Percentiles rank a stretch among this genome's conserved stretches.
These are phyloP conservation scores for Perccottus glenii DNA, from an alignment of 2,113 vertebrate species.

Conservation along the genomic window DNA sequence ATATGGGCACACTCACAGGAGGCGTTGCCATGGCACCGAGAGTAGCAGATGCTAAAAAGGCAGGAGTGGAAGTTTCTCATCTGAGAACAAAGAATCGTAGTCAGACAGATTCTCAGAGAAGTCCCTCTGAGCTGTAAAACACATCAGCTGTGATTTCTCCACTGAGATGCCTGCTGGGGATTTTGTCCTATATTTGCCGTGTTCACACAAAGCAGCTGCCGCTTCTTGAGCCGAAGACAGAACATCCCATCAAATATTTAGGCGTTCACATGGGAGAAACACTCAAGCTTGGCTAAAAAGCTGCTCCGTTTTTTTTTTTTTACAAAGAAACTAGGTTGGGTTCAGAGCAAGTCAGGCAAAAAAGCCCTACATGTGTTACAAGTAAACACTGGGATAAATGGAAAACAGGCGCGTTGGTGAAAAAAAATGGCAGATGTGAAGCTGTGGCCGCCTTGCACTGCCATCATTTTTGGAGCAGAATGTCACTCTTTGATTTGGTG, in stretches of 20 bases:
- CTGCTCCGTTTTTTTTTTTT: slow-evolving; percentile 23
- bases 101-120: slow-evolving; percentile 29
- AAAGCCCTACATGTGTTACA: slow-evolving; percentile 42
- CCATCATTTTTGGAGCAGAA: slow-evolving; percentile 48
- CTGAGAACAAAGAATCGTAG: slow-evolving; percentile 29
- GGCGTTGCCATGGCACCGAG: slow-evolving; percentile 54
- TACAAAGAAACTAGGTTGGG: slow-evolving; percentile 44
- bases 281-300: slow-evolving; percentile 43
- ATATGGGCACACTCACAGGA: slow-evolving; percentile 60
- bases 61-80: slow-evolving; percentile 28
- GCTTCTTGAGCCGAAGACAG: slow-evolving; percentile 57
- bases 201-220: slow-evolving; percentile 61
- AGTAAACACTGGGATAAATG: slow-evolving; percentile 23
- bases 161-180: slow-evolving; percentile 49
- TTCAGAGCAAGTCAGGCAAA: slow-evolving; percentile 27
- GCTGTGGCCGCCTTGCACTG: slow-evolving; percentile 30
- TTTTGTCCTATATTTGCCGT: slow-evolving; percentile 66
- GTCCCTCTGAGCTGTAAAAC: slow-evolving; percentile 51
- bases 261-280: slow-evolving; percentile 58
- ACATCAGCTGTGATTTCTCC: slow-evolving; percentile 53
- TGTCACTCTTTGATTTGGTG: slow-evolving; percentile 45
- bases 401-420: neutral
- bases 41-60: slow-evolving; percentile 39
- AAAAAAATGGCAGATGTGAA: slow-evolving; percentile 5
- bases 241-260: slow-evolving; percentile 74